Evolutionary conservation across 2,113 vertebrate species (phyloP).

Genomic region (Bombycilla garrulus): DNA sequence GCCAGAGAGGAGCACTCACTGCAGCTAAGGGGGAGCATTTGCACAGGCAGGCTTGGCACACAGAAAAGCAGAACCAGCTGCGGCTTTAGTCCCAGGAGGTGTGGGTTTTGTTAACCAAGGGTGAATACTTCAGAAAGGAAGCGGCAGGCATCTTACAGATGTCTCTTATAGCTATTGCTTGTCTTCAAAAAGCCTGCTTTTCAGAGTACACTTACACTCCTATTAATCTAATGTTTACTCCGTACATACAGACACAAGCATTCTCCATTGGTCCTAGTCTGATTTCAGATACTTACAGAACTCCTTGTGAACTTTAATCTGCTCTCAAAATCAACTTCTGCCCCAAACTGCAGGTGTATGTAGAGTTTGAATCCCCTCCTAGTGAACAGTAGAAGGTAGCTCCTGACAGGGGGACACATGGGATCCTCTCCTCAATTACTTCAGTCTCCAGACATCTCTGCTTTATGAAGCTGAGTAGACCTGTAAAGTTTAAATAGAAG

Average conservation of each 20-base stretch:
- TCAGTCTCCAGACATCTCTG: not conserved
- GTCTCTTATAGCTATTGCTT: not conserved
- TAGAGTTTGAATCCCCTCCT: not conserved
- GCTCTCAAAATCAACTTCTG: not conserved
- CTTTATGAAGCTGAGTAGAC: not conserved
- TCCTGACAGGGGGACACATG: rapidly evolving
- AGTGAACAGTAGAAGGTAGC: not conserved
- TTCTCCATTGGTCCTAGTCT: no score
- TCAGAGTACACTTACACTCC: not conserved
- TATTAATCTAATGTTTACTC: not conserved
- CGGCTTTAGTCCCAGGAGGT: not conserved
- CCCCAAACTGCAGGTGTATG: not conserved
- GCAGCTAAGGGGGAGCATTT: not conserved
- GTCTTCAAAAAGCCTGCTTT: not conserved
- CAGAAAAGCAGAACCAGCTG: not conserved
- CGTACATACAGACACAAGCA: rapidly evolving
- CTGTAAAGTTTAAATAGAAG: not conserved
- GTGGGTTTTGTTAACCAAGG: not conserved
- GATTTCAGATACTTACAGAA: not conserved
- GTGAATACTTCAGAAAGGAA: not conserved
- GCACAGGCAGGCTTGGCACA: not conserved
- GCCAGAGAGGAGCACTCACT: not conserved
- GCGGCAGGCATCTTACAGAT: not conserved
- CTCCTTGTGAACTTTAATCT: not conserved
- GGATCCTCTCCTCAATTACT: not conserved